phyloP scores from a whole-genome alignment of 2,888 invertebrate species.

The Melieria crassipennis region DNA sequence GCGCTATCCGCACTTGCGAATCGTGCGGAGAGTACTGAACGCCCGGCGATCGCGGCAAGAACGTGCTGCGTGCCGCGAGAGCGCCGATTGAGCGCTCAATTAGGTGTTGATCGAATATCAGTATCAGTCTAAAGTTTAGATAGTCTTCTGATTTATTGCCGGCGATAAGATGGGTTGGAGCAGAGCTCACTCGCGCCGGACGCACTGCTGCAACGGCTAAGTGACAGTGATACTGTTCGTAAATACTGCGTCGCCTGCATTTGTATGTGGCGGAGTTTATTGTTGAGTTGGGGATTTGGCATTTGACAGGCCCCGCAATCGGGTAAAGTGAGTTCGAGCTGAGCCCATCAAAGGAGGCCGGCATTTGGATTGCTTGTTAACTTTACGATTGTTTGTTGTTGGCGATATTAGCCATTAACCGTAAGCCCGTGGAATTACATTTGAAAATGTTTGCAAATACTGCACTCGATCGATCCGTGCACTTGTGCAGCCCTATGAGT shows the following conservation, averaged over 20 bases:
- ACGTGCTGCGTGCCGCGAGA: background rate
- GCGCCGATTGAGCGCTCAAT: conserved; percentile 16
- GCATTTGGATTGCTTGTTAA: background rate
- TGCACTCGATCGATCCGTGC: no score
- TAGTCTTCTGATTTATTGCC: conserved; percentile 60
- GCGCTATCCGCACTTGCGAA: no score
- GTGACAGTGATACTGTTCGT: no score
- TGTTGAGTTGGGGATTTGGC: no score
- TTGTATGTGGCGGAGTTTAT: no score
- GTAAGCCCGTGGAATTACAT: conserved; percentile 14
- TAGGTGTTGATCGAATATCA: conserved; percentile 31
- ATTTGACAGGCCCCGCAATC: conserved; percentile 19
- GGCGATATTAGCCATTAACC: conserved; percentile 1
- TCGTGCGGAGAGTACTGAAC: no score
- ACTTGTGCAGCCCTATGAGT: no score
- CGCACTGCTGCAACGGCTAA: no score
- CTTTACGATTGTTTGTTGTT: no score
- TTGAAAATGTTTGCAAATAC: background rate
- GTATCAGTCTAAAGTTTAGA: conserved; percentile 56
- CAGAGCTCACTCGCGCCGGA: no score
- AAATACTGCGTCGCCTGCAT: no score
- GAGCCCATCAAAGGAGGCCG: background rate
- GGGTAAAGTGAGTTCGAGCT: conserved; percentile 1
- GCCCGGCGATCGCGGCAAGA: no score
- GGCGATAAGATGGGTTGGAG: conserved; percentile 48